phyloP scores from a whole-genome alignment of 2,888 invertebrate species.

The Lasioglossum morio region DNA sequence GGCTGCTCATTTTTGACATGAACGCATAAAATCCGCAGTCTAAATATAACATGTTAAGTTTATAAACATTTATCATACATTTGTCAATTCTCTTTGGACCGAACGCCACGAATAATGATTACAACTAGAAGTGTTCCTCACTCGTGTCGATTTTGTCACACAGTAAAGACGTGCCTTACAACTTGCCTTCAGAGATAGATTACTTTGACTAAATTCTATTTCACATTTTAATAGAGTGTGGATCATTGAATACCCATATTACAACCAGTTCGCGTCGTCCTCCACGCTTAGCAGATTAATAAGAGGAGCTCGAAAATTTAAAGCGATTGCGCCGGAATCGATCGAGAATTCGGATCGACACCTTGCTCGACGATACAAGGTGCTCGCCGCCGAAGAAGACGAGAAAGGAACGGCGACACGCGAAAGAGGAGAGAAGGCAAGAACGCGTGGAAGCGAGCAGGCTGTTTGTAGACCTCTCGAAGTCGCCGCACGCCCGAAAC shows the following conservation, averaged over 20 bases:
- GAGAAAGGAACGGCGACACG: constrained; percentile 25
- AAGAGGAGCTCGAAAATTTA: not conserved
- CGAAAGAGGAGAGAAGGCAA: constrained; percentile 19
- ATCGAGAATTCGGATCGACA: not conserved
- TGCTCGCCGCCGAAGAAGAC: not conserved
- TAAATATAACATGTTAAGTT: no score
- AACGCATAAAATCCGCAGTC: no score
- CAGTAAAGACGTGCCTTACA: no score
- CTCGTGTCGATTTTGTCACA: no score
- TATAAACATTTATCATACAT: not conserved
- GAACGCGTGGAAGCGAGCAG: constrained; percentile 50
- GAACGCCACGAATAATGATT: not conserved
- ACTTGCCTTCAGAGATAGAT: no score
- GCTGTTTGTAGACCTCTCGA: constrained; percentile 71
- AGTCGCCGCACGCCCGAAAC: constrained; percentile 65
- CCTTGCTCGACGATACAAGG: not conserved
- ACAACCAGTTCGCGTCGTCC: no score
- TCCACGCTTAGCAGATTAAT: no score
- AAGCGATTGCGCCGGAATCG: not conserved
- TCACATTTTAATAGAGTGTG: no score
- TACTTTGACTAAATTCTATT: no score
- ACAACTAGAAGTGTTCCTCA: no score
- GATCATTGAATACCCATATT: no score
- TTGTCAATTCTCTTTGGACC: not conserved
- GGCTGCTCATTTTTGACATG: no score